Conservation (phyloP, 2,888 invertebrate genomes). For the Dicyrtomina minuta region DNA sequence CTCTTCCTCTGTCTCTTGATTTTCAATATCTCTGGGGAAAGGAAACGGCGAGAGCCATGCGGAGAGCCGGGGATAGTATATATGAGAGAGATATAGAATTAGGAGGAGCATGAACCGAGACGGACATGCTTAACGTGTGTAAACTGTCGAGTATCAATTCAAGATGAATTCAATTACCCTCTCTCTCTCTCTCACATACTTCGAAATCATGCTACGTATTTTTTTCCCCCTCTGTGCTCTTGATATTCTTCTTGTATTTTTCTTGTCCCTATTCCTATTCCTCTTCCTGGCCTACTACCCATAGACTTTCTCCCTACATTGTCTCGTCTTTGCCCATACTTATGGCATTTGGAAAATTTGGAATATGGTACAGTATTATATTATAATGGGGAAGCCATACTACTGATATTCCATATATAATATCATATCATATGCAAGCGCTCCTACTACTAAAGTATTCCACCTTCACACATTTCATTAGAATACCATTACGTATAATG, state of each 20-base stretch:
- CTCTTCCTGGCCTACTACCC: not conserved
- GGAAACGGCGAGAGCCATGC: not conserved
- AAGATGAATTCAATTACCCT: slow-evolving; percentile 2
- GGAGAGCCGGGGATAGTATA: no score
- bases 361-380: no score
- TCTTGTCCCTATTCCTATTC: not conserved
- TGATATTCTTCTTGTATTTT: not conserved
- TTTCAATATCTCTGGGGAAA: not conserved
- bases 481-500: no score
- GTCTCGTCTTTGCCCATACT: no score
- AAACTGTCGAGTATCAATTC: slow-evolving; percentile 9
- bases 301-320: not conserved
- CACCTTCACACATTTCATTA: no score
- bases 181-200: not conserved
- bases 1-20: not conserved
- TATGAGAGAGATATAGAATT: not conserved
- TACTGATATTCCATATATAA: no score
- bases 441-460: no score
- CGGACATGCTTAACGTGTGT: no score
- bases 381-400: no score
- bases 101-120: not conserved
- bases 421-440: no score
- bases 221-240: not conserved
- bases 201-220: not conserved
- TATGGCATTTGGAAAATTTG: no score